Percentiles rank a stretch among this genome's conserved stretches.
Evolutionary conservation across 2,888 invertebrate species (phyloP).

Genomic region (Conomelus anceps): DNA sequence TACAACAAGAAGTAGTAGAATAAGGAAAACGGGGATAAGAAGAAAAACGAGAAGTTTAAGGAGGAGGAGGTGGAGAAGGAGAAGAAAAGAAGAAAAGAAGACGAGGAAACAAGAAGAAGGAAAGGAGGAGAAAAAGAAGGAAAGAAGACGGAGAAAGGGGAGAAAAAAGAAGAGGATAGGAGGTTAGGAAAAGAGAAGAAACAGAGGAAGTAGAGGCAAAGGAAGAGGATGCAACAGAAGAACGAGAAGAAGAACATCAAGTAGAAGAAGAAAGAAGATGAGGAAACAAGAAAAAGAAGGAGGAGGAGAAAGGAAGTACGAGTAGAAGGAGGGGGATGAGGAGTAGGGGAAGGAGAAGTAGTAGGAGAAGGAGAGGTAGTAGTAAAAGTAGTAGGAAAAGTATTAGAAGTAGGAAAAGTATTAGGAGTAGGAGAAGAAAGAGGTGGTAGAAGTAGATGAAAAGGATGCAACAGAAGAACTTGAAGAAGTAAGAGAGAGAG

Average conservation of each 20-base stretch:
- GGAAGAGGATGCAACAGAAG: slow-evolving; percentile 7
- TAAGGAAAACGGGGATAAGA: no score
- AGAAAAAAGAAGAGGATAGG: no score
- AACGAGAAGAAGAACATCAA: slow-evolving; percentile 6
- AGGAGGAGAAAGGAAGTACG: not conserved
- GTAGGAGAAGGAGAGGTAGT: not conserved
- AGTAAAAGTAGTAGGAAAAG: not conserved
- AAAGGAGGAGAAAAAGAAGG: no score
- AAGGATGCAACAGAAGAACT: not conserved
- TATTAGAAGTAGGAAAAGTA: not conserved
- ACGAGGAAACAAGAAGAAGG: no score
- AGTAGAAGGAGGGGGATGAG: not conserved
- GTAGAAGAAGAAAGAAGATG: no score
- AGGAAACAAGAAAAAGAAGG: not conserved
- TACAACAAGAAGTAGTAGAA: no score
- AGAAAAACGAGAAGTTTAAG: no score
- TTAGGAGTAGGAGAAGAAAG: not conserved
- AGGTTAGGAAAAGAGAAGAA: slow-evolving; percentile 34
- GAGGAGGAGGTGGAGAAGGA: no score
- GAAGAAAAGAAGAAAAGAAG: no score
- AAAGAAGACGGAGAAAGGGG: no score
- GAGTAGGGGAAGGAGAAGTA: not conserved
- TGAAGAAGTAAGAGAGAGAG: not conserved
- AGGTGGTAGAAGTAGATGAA: not conserved
- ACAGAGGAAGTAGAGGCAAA: slow-evolving; percentile 15